A percentile compares a stretch with the other conserved stretches of the same genome.
phyloP scores from a whole-genome alignment of 2,888 invertebrate species.

The Xanthorhoe spadicearia region DNA sequence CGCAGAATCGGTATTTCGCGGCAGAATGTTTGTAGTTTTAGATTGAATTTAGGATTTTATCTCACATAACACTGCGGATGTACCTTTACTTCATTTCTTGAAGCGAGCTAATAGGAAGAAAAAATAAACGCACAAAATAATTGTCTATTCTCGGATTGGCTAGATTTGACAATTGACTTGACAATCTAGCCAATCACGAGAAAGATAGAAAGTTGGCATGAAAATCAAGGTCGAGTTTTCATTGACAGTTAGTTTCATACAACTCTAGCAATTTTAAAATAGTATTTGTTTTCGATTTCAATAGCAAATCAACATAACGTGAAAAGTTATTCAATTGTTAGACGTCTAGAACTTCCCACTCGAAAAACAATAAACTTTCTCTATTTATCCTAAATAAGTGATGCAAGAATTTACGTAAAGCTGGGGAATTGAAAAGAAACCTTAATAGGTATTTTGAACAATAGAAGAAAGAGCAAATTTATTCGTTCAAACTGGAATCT shows the following conservation, averaged over 20 bases:
- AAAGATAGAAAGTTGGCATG: neutral
- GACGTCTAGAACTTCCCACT: constrained; percentile 43
- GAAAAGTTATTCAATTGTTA: constrained; percentile 20
- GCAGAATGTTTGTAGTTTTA: no score
- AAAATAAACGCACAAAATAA: no score
- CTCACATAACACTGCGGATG: constrained; percentile 1
- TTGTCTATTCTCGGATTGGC: no score
- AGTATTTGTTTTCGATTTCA: neutral
- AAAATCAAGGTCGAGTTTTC: neutral
- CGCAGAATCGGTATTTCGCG: no score
- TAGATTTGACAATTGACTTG: no score
- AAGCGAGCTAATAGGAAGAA: no score
- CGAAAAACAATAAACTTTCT: constrained; percentile 47
- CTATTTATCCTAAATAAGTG: constrained; percentile 41
- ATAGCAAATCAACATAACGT: neutral
- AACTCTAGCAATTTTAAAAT: neutral
- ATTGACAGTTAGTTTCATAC: neutral
- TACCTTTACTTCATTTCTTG: no score
- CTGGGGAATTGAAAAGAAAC: constrained; percentile 25
- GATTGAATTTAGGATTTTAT: neutral
- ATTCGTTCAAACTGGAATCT: constrained; percentile 16
- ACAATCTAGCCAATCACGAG: no score
- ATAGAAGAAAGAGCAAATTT: constrained; percentile 27
- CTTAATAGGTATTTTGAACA: constrained; percentile 24
- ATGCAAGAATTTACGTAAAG: constrained; percentile 38